Evolutionary conservation across 1,140 invertebrate genomes (phyloP).

Genomic region (Metopolophium dirhodum): DNA sequence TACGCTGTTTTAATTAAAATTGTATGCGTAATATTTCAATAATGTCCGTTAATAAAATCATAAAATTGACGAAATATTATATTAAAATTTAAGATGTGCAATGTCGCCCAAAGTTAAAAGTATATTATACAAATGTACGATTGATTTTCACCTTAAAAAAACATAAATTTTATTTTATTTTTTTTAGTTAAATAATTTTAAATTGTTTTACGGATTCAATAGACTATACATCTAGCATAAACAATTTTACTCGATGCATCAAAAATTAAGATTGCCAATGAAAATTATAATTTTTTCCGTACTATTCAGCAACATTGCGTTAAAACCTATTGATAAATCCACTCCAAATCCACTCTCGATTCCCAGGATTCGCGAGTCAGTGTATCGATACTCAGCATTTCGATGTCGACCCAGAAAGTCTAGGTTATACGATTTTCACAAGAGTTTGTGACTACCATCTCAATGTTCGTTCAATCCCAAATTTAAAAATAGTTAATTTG

Average conservation of each 20-base stretch:
- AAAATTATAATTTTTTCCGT: too few species aligned
- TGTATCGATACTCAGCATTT: too few species aligned
- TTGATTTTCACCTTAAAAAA: not conserved
- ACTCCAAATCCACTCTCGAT: not conserved
- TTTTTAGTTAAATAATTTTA: too few species aligned
- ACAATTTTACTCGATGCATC: not conserved
- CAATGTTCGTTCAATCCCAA: not conserved
- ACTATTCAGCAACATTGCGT: too few species aligned
- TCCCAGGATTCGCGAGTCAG: too few species aligned
- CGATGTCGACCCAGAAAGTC: not conserved
- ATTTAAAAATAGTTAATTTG: not conserved
- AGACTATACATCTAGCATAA: too few species aligned
- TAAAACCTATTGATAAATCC: too few species aligned
- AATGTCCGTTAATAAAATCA: not conserved
- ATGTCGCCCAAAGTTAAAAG: not conserved
- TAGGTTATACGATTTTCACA: not conserved
- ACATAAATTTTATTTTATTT: not conserved
- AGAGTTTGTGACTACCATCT: not conserved
- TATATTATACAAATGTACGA: not conserved
- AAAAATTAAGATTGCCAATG: not conserved
- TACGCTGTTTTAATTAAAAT: not conserved
- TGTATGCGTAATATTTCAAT: not conserved
- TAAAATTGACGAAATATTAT: not conserved
- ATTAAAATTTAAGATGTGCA: not conserved
- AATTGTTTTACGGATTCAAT: too few species aligned